Evolutionary conservation across 2,888 invertebrate species (phyloP), one percentile per base, ranked within the genome.

Genomic region (Parnassius smintheus): DNA sequence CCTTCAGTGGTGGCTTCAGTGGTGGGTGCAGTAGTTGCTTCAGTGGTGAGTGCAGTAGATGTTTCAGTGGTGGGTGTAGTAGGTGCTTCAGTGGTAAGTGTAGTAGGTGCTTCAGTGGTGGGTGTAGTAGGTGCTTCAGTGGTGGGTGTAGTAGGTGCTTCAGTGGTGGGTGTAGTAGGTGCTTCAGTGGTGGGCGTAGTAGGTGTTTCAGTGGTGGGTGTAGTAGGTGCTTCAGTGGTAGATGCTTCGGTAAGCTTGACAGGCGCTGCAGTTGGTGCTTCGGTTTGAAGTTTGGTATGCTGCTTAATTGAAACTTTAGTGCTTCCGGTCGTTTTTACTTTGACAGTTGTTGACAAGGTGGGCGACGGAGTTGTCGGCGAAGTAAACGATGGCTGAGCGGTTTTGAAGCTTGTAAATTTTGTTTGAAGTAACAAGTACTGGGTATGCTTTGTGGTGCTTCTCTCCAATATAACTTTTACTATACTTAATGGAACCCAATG

Each of bases 401-500:
- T 2, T 12, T 42, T 56, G 25, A 48, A 10, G 1, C 49, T 50
- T 25, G 41, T 12, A 1, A 18, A 44, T 35, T 50, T n/a, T 9
- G 48, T 25, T 18, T 56, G 45, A 10, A 57, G 13, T 18, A 59
- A 35, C 18, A 56, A 51, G 4, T 22, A 42, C 12, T 18, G 12
- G 7, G 45, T 52, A 10, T 45, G 12, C 12, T 7, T 13, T 41
- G 11, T 11, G 0, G 64, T 64, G 18, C 50, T 45, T 10, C 62
- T 59, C 45, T 68, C 65, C 11, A 78, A 48, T 1, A 76, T 73
- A 1, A 61, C 61, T 71, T 81, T 83, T 0, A 83, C 62, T 2
- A 85, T 68, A 56, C 81, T 83, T 2, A 72, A 45, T 1, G 84
- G 84, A 2, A 85, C 64, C 84, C 84, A 85, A 63, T 84, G 84